Conservation (phyloP, 2,888 invertebrate species). For the Seira musarum region DNA sequence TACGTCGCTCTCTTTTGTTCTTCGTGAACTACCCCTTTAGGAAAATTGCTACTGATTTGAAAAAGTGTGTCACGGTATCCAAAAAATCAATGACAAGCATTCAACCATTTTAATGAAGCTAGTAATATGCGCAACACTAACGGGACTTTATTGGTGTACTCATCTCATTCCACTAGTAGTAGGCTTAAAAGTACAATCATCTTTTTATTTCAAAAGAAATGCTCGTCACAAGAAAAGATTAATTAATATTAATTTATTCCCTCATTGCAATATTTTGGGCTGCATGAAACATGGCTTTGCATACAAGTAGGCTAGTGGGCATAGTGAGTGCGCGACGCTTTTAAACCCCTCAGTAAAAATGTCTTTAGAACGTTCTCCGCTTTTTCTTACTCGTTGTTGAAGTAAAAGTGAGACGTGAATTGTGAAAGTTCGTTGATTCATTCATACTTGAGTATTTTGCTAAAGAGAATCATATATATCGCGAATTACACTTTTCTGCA, state of each 20-base stretch:
- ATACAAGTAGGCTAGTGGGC: background rate
- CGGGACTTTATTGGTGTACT: constrained; percentile 29
- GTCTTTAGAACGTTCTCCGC: no score
- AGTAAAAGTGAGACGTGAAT: background rate
- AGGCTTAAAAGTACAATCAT: no score
- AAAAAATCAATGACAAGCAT: constrained; percentile 7
- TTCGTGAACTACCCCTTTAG: background rate
- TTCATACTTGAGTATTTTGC: no score
- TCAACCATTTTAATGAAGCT: constrained; percentile 23
- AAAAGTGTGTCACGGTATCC: constrained; percentile 40
- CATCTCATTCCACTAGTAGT: background rate
- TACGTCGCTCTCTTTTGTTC: no score
- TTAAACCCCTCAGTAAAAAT: no score
- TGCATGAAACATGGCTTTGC: background rate
- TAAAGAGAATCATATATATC: no score
- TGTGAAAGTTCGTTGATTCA: background rate
- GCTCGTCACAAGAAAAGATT: background rate
- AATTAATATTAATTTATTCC: background rate
- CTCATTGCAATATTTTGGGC: background rate
- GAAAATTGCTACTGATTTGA: constrained; percentile 11
- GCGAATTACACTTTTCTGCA: no score
- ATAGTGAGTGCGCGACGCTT: no score
- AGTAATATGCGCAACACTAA: constrained; percentile 29
- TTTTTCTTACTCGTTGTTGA: no score
- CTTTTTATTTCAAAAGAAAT: no score